Evolutionary conservation across 2,797 vertebrate genomes (phyloP), one percentile per base, ranked within the genome.

Genomic region (Sarcophilus harrisii): DNA sequence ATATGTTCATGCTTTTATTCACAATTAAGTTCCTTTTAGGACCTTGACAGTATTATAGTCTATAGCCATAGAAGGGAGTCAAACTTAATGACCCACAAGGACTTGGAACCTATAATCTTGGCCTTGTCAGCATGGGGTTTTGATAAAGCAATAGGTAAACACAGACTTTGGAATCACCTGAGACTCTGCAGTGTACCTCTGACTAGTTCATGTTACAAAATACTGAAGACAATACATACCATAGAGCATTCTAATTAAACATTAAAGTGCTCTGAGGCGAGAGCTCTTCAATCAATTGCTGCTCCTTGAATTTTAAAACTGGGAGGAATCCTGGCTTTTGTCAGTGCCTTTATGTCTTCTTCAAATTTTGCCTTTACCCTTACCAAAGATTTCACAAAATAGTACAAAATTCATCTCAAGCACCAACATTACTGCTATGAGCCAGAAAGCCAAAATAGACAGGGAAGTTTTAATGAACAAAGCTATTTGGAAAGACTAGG

Each of bases 251-350:
- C 81, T 73, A 10, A 54, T 81, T 57, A 52, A 57, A 30, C 16
- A 18, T n/a, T 32, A 90, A 16, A 38, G 14, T n/a, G 62, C 54
- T 49, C 49, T 90, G 21, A 92, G 66, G 57, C 54, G 45, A 5
- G 5, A 66, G 55, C 58, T 54, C 38, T 11, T 57, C 90, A 92
- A 38, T 28, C 62, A 57, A 90, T 92, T 38, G 30, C 8, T 90
- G 57, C 52, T 38, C 27, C 60, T 96, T 93, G 52, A 90, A 58
- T 87, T 89, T 91, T 92, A 59, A 28, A 28, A 87, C 38, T 49
- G 38, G 38, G 9, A 81, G 38, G 38, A 27, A 87, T 45, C 2
- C 73, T 87, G 73, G 38, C 38, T 87, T 27, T 27, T 38, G 21
- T 49, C 21, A 27, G 21, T 1, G 21, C 27, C 73, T 87, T 10